Evolutionary conservation across 2,888 invertebrate species (phyloP).

Genomic region (Keiferia lycopersicella): DNA sequence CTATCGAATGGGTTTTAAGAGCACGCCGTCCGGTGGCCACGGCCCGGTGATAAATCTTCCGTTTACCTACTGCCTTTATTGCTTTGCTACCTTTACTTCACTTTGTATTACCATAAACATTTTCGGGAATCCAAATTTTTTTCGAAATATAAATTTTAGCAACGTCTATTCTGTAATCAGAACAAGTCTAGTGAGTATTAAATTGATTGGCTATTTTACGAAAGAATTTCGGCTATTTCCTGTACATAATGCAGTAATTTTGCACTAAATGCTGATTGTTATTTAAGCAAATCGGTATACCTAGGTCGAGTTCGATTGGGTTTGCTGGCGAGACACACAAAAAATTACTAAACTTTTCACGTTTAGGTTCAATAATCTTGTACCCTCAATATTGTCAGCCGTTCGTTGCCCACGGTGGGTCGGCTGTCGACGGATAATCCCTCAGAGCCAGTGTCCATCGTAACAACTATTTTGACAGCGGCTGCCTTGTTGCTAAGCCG

Average conservation of each 20-base stretch:
- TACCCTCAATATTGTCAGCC: neutral
- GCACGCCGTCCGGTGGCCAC: conserved; percentile 1
- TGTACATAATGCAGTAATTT: too few species aligned
- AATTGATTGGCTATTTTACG: too few species aligned
- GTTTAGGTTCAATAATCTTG: neutral
- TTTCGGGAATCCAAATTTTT: neutral
- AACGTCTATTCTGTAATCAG: too few species aligned
- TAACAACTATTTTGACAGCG: conserved; percentile 23
- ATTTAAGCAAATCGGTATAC: too few species aligned
- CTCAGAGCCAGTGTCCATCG: conserved; percentile 6
- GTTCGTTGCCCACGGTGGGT: neutral
- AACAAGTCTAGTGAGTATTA: too few species aligned
- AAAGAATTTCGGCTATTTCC: too few species aligned
- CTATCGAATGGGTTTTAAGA: conserved; percentile 31
- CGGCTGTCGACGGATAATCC: conserved; percentile 14
- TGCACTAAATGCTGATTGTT: too few species aligned
- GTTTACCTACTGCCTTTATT: neutral
- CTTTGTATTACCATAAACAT: neutral
- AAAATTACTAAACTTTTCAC: too few species aligned
- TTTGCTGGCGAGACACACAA: too few species aligned
- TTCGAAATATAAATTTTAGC: too few species aligned
- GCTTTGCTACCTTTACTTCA: neutral
- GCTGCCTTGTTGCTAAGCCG: conserved; percentile 19
- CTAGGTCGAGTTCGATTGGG: too few species aligned
- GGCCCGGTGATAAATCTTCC: conserved; percentile 8